Base-by-base conservation (phyloP, 2,797 vertebrate genomes). In the Simalia tracyae region DNA sequence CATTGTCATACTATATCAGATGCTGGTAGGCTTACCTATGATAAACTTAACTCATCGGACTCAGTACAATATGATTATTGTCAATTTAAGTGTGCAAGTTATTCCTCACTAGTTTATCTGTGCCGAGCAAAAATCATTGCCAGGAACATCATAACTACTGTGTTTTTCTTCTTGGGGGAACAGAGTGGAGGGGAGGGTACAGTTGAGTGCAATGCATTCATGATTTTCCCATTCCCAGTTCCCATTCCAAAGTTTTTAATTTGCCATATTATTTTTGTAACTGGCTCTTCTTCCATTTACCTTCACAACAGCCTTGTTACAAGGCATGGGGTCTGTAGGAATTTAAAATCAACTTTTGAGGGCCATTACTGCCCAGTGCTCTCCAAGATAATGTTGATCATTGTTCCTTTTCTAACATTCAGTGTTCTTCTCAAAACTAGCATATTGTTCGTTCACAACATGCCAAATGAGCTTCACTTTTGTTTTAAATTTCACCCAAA, bases 1-100 rank as follows among this genome's bases (percentile, higher is more conserved):
- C 28, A 50, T 24, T 60, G 63, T 0, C 0, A 0, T 14, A 0
- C 0, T 92, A 50, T 61, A 93, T 93, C 72, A 90, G 68, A 93
- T 3, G 54, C 66, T 50, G 56, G 57, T 76, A 68, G 50, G 50
- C 17, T 26, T 68, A 61, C 50, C 54, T 85, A 59, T 93, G 42
- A 59, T 84, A 24, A 56, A 4, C 24, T 84, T 64, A 56, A n/a
- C 56, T 86, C 17, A 66, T 84, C 31, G 64, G 76, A 66, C 84
- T 5, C 12, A 8, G 22, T 26, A n/a, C 36, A 50, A 24, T 57
- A 36, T 88, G 61, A 88, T 88, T 46, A 22, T 46, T 26, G 31
- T 81, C 50, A 50, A 50, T 50, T 50, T 50, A 50, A 50, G 50
- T 50, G 50, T 50, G 50, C 50, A 88, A 81, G 88, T 63, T 50